phyloP scores from a whole-genome alignment of 2,797 vertebrate species.

The Vespertilio murinus region DNA sequence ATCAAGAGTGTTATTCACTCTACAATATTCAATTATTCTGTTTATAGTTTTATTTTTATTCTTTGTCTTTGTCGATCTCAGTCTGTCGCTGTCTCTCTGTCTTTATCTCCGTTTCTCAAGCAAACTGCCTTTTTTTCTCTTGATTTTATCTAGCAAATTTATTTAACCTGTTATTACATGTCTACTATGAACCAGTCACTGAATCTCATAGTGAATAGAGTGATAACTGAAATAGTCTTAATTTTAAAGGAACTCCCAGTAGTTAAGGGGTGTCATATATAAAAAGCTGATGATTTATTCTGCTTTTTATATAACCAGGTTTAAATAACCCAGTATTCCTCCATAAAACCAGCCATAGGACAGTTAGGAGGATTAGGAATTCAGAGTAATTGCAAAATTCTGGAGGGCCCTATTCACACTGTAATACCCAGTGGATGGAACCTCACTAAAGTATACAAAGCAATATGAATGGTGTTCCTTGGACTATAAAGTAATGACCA shows the following conservation, averaged over 20 bases:
- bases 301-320: no score
- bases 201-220: background rate
- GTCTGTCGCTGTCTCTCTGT: background rate
- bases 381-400: background rate
- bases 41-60: background rate
- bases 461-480: background rate
- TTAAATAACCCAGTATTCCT: background rate
- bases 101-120: background rate
- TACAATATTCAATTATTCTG: background rate
- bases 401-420: background rate
- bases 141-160: constrained; percentile 30
- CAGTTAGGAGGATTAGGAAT: background rate
- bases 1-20: background rate
- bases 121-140: background rate
- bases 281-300: background rate
- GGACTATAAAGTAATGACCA: background rate
- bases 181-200: background rate
- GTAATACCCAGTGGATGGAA: background rate
- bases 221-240: background rate
- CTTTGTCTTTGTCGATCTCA: background rate
- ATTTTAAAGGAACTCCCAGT: background rate
- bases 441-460: background rate
- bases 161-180: background rate
- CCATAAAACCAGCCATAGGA: background rate
- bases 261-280: background rate